Percentiles rank a stretch among this genome's conserved stretches.
These are phyloP conservation scores for Sepioteuthis lessoniana DNA, from an alignment of 2,888 invertebrate genomes.

Conservation along the genomic window DNA sequence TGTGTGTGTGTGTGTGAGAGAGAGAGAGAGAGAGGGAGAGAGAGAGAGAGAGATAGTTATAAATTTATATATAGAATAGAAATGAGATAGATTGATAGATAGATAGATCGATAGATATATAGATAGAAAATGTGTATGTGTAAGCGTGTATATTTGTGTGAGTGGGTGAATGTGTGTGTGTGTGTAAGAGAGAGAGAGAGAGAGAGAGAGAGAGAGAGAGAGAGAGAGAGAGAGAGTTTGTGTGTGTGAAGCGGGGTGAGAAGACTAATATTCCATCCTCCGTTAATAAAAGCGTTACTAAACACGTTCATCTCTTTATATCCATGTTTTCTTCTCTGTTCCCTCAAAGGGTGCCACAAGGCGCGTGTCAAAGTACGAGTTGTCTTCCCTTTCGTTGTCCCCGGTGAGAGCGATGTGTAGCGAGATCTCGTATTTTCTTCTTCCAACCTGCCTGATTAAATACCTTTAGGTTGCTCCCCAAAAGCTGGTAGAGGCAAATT, in stretches of 20 bases:
- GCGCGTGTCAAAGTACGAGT: background rate
- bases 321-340: background rate
- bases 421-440: background rate
- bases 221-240: background rate
- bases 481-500: background rate
- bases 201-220: background rate
- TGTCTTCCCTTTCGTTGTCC: background rate
- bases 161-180: no score
- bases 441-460: slow-evolving; percentile 10
- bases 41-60: no score
- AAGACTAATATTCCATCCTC: background rate
- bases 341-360: background rate
- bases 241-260: no score
- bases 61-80: no score
- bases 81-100: background rate
- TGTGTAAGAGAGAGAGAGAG: no score
- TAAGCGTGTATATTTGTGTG: no score
- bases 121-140: no score
- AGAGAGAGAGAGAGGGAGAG: no score
- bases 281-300: background rate
- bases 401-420: background rate
- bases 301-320: background rate
- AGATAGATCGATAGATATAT: background rate
- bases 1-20: no score
- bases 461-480: background rate